Conservation (phyloP, 2,888 invertebrate species). For the Taenaris catops region DNA sequence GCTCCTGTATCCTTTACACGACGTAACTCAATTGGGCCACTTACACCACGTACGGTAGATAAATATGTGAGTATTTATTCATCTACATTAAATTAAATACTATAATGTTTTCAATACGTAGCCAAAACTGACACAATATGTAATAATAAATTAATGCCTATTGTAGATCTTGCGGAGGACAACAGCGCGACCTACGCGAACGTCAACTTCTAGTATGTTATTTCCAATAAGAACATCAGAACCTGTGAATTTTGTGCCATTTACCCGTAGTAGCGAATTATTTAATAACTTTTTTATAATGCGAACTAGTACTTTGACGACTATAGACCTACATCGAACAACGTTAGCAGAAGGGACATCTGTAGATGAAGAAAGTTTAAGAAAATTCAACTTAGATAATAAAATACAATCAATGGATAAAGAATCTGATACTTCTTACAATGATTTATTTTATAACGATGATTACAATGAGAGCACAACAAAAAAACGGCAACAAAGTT, state of each 20-base stretch:
- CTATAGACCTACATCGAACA: constrained; percentile 8
- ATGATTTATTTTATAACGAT: constrained; percentile 47
- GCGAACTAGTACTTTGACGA: constrained; percentile 1
- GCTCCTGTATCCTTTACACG: constrained; percentile 53
- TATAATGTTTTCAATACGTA: too few species aligned
- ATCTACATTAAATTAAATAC: too few species aligned
- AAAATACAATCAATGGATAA: constrained; percentile 26
- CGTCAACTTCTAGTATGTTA: constrained; percentile 28
- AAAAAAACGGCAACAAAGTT: constrained; percentile 7
- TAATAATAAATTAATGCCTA: too few species aligned
- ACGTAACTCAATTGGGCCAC: constrained; percentile 32
- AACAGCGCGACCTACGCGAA: constrained; percentile 32
- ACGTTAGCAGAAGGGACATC: constrained; percentile 3
- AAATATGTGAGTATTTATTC: constrained; percentile 36
- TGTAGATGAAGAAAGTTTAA: constrained; percentile 3
- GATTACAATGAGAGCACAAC: constrained; percentile 30
- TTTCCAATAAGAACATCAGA: constrained; percentile 38
- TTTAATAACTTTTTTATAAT: not conserved
- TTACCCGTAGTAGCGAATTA: constrained; percentile 16
- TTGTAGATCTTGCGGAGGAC: constrained; percentile 25
- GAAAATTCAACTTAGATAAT: constrained; percentile 21
- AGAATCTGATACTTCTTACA: constrained; percentile 40
- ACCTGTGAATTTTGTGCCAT: constrained; percentile 27
- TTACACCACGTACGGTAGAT: constrained; percentile 37
- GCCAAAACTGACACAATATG: too few species aligned